phyloP scores from a whole-genome alignment of 2,888 invertebrate species.

The Autographa gamma region DNA sequence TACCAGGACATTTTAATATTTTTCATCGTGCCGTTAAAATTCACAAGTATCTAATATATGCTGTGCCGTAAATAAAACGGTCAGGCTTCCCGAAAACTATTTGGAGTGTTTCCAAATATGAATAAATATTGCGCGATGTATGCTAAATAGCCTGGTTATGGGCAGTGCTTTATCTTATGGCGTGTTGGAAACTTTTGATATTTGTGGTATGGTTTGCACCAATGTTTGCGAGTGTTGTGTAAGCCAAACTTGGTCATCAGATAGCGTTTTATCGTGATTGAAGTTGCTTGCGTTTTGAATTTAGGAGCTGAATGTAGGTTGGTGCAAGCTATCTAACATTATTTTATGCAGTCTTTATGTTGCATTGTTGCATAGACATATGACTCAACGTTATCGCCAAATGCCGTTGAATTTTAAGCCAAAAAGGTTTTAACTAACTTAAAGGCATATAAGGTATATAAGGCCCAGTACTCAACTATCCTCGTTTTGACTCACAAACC shows the following conservation, averaged over 20 bases:
- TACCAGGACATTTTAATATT: slow-evolving; percentile 55
- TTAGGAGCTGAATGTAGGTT: neutral
- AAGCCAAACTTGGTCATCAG: neutral
- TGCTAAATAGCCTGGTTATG: slow-evolving; percentile 57
- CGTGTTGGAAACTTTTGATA: slow-evolving; percentile 36
- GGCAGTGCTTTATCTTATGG: slow-evolving; percentile 40
- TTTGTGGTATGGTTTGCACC: slow-evolving; percentile 36
- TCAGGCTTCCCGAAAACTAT: slow-evolving; percentile 73
- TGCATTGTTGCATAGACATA: too few species aligned
- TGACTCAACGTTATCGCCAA: too few species aligned
- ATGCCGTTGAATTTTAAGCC: too few species aligned
- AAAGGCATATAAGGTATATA: too few species aligned
- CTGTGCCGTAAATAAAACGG: slow-evolving; percentile 73
- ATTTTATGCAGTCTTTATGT: neutral
- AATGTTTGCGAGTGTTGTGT: slow-evolving; percentile 27
- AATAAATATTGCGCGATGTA: slow-evolving; percentile 71
- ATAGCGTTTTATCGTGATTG: neutral
- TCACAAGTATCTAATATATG: slow-evolving; percentile 74
- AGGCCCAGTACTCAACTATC: too few species aligned
- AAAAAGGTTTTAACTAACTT: too few species aligned
- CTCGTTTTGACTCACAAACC: too few species aligned
- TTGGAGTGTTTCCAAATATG: slow-evolving; percentile 81
- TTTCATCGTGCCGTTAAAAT: slow-evolving; percentile 67
- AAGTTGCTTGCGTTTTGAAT: neutral
- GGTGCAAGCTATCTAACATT: neutral